Percentiles rank a stretch among this genome's conserved stretches.
Evolutionary conservation across 2,888 invertebrate genomes (phyloP).

Genomic region (Blomia tropicalis): DNA sequence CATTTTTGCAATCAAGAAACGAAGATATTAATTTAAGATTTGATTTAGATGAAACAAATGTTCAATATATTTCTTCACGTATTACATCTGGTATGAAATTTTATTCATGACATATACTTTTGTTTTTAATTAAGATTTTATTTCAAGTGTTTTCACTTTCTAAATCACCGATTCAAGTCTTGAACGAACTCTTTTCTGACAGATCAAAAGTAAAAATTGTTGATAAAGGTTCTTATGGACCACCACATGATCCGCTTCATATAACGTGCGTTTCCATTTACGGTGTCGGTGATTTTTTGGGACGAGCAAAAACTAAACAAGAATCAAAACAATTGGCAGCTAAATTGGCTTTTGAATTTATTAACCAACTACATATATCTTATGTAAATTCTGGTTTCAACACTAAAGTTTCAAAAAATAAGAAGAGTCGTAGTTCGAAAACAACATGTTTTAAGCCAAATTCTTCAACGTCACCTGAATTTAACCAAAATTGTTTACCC

Average conservation of each 20-base stretch:
- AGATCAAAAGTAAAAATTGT: not conserved
- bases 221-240: constrained; percentile 42
- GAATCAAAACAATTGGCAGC: constrained; percentile 11
- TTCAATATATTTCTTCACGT: not conserved
- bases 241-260: constrained; percentile 59
- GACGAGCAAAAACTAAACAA: constrained; percentile 8
- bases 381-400: not conserved
- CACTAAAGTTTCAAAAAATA: not conserved
- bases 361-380: not conserved
- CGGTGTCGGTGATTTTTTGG: not conserved
- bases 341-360: not conserved
- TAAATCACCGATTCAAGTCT: constrained; percentile 5
- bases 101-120: not conserved
- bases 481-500: too few species aligned
- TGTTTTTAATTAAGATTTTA: too few species aligned
- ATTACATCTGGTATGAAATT: not conserved
- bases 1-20: not conserved
- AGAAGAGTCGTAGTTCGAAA: not conserved
- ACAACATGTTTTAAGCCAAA: too few species aligned
- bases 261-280: not conserved
- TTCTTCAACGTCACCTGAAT: not conserved
- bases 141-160: not conserved
- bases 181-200: constrained; percentile 11
- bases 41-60: not conserved
- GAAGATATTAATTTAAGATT: not conserved